Evolutionary conservation across 2,888 invertebrate genomes (phyloP), one percentile per base, ranked within the genome.

Genomic region (Chloroclysta siterata): DNA sequence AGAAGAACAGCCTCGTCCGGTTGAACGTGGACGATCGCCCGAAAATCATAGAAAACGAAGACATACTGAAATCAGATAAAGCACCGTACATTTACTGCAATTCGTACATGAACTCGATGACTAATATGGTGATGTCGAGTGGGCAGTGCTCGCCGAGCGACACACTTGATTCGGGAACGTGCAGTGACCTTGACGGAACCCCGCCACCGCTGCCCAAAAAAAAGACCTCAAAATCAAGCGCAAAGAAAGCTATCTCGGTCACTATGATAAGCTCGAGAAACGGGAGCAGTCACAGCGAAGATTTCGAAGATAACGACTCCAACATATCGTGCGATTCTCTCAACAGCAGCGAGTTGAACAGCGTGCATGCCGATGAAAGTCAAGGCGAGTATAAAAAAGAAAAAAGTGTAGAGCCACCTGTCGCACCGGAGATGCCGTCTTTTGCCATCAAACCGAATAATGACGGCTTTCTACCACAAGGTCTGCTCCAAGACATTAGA

Each of bases 81-180:
- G 87, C 90, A 17, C 92, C 94, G 15, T 94, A 93, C 65, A 95
- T 95, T 78, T 95, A 94, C 75, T 95, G 95, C 83, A 94, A 93
- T 71, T 90, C 94, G 6, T 95, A 94, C 72, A 93, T 91, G 74
- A 89, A 86, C 76, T 91, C 92, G 8, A 88, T 94, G 73, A 86
- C 90, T 7, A 92, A 89, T 67, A 93, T 93, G 88, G 90, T 95
- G 60, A 96, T 96, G 94, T 95, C 96, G 54, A 96, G 96, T 80
- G 97, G 97, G 0, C 97, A 97, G 79, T 96, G 96, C 78, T 97
- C 97, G 36, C 97, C 97, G 0, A 96, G 95, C 77, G 97, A 97
- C 78, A 97, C 97, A 0, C 83, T 97, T 68, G 97, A 97, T 87
- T 97, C 97, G 63, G 97, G 97, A 51, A 97, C 97, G 41, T 97